Evolutionary conservation across 30 jellyfish, hydroid and myxozoan genomes (phyloP).

Genomic region (Chrysaora quinquecirrha): DNA sequence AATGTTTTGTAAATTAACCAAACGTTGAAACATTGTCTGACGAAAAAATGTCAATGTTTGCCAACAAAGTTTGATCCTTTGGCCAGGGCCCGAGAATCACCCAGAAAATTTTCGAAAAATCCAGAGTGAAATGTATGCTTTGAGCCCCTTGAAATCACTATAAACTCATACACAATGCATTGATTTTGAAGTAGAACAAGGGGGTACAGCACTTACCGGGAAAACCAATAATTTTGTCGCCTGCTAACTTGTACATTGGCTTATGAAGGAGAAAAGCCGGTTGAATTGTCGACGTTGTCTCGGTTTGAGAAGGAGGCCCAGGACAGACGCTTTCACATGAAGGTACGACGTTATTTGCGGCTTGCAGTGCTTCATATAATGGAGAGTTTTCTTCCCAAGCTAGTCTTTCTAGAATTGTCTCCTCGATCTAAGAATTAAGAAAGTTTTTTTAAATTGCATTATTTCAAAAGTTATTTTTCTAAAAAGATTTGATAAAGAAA

Average conservation of each 20-base stretch:
- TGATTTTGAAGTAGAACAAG: not conserved
- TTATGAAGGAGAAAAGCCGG: conserved; percentile 27
- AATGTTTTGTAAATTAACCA: no score
- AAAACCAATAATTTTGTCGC: conserved; percentile 58
- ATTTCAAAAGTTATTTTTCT: no score
- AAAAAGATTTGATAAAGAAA: no score
- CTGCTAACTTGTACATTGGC: conserved; percentile 33
- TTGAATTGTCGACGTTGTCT: not conserved
- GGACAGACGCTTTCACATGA: conserved; percentile 65
- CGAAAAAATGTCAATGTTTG: no score
- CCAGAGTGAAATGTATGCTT: no score
- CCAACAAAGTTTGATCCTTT: no score
- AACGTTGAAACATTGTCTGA: no score
- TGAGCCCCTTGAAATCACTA: no score
- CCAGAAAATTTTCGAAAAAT: no score
- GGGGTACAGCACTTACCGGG: conserved; percentile 11
- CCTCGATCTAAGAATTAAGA: conserved; percentile 97
- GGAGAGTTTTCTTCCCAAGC: conserved; percentile 94
- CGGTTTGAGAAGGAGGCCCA: conserved; percentile 25
- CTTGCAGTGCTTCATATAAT: conserved; percentile 62
- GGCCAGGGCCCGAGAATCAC: no score
- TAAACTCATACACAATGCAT: no score
- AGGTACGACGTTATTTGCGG: conserved; percentile 49
- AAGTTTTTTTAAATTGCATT: no score
- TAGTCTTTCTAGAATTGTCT: conserved; percentile 75